Base-by-base conservation (phyloP, 2,888 invertebrate genomes). In the Drosophila anomalata region DNA sequence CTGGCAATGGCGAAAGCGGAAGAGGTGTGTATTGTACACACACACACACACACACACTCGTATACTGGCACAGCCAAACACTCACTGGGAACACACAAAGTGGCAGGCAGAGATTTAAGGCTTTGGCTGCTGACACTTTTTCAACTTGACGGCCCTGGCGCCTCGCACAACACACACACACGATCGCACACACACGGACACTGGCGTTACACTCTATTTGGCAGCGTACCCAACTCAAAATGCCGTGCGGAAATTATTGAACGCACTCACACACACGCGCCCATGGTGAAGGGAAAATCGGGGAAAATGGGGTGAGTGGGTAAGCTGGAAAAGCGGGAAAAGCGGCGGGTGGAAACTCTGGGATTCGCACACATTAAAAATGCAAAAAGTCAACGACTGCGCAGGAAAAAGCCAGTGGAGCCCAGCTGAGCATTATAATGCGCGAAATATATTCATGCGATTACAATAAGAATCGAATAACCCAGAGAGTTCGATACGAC, bases 391-490 rank as follows among this genome's bases (percentile, higher is more conserved):
- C 82, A 86, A 82, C 86, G 78, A 83, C 76, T 76, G 75, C 72
- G 76, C 78, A 78, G 75, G 69, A 82, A 86, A 74, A 79, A 75
- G 82, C 84, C 81, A 82, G 81, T 83, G 84, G 73, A 83, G 78
- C 79, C 75, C 72, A 66, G 70, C 62, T 78, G 80, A 78, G 78
- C 76, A 77, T 73, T 83, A 82, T 83, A 79, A 86, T 73, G 73
- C 75, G 66, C 68, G 63, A 83, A 87, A 87, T 87, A 79, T 87
- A 83, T 87, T 87, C 85, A 83, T 83, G 60, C 73, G 85, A 87
- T 87, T 81, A 87, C 83, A 87, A 83, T 83, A 77, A 87, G 79
- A 84, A 84, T 87, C 84, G 81, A 82, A 86, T 84, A 76, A 79
- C 82, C 74, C 73, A 67, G 59, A 66, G 24, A 33, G 26, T 14